Conservation (phyloP, 2,797 vertebrate genomes). For the Cryptoprocta ferox region DNA sequence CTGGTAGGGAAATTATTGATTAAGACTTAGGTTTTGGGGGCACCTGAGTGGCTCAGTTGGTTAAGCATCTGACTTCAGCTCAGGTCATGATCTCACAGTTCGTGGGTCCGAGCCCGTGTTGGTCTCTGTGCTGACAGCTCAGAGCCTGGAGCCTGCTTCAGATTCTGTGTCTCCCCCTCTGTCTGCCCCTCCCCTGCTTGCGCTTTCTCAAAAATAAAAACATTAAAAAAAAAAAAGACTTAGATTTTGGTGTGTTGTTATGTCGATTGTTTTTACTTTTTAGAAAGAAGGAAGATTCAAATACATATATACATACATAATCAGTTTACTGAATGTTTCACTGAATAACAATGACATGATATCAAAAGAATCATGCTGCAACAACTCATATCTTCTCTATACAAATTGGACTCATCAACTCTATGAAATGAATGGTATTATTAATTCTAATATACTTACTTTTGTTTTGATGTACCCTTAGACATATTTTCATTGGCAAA, state of each 20-base stretch:
- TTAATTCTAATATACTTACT: neutral
- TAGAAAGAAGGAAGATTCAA: neutral
- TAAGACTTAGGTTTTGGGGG: neutral
- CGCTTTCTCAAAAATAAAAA: too few species aligned
- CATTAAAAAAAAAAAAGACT: neutral
- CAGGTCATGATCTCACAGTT: too few species aligned
- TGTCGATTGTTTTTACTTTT: neutral
- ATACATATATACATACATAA: neutral
- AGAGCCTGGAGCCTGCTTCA: too few species aligned
- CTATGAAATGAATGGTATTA: neutral
- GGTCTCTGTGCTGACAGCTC: too few species aligned
- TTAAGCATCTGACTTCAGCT: too few species aligned
- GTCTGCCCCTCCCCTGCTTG: too few species aligned
- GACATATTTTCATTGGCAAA: neutral
- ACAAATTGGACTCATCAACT: neutral
- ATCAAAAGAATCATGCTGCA: neutral
- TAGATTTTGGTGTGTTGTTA: neutral
- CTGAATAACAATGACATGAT: neutral
- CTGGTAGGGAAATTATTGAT: neutral
- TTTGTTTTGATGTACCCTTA: neutral
- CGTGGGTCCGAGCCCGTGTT: too few species aligned
- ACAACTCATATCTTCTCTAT: neutral
- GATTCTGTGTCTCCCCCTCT: too few species aligned
- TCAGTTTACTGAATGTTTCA: neutral
- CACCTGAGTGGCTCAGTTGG: too few species aligned